Evolutionary conservation across 2,888 invertebrate species (phyloP), one percentile per base, ranked within the genome.

Genomic region (Nymphalis polychloros): DNA sequence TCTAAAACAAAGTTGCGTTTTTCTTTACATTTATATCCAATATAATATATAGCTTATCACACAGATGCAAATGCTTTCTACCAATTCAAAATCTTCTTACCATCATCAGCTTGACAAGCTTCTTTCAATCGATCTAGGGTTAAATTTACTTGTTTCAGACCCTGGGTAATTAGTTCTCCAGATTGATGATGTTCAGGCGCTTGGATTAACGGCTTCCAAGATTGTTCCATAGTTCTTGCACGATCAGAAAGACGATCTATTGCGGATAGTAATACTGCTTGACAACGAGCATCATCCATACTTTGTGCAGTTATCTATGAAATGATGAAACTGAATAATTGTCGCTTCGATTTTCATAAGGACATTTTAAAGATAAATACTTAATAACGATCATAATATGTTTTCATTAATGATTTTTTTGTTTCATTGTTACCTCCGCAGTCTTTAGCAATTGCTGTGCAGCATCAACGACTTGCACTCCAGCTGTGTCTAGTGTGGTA

Each of bases 391-490:
- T 41, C 41, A 41, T 41, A 10, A 13, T 35, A 8, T 8, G 35
- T 48, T 17, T 48, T 48, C 6, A 48, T 17, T 0, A 17, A 48
- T 17, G n/a, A n/a, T 1, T 48, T 7, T 6, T n/a, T 8, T 13
- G 0, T 4, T 17, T 13, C 16, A 53, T 17, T 20, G 8, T 67
- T 69, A 78, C 77, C 73, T 76, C 72, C n/a, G 75, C 73, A 1
- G 77, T 73, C 13, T 75, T 74, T 1, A 83, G 77, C 13, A 86
- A 63, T 0, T 70, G 73, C 35, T 82, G 79, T 16, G 84, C 80
- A 2, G 79, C 79, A 48, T 73, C 81, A 13, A 80, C 80, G 0
- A 71, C 67, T 8, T 57, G 69, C 0, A 77, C 78, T 0, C 81
- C 82, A 6, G 69, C 62, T 0, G 41, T 23, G 71, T 72, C 74